Conservation (phyloP, 2,113 vertebrate genomes). For the cat (Felis catus) region F.catus_Fca126_mat1.0 CM031420.1:116580501-116581000, state of each 20-base stretch:
- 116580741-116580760: slow-evolving; percentile 71
- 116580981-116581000: slow-evolving; percentile 33
- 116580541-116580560: slow-evolving; percentile 86
- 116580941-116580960: background rate
- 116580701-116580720: slow-evolving; percentile 70
- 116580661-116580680: slow-evolving; percentile 64
- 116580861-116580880: slow-evolving; percentile 50
- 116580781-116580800: slow-evolving; percentile 69
- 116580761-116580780: slow-evolving; percentile 55
- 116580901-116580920: background rate
- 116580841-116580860: background rate
- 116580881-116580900: slow-evolving; percentile 44
- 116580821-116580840: slow-evolving; percentile 45
- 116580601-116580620: slow-evolving; percentile 78
- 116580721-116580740: slow-evolving; percentile 70
- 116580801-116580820: slow-evolving; percentile 60
- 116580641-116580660: slow-evolving; percentile 72
- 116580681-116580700: slow-evolving; percentile 5
- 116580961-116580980: background rate
- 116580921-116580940: background rate
- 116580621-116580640: slow-evolving; percentile 79
- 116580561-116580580: slow-evolving; percentile 84
- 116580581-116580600: slow-evolving; percentile 69
- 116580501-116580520: slow-evolving; percentile 78
- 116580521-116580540: slow-evolving; percentile 84